Conservation (phyloP, 2,113 vertebrate genomes). For the Gallinago jamesoni region DNA sequence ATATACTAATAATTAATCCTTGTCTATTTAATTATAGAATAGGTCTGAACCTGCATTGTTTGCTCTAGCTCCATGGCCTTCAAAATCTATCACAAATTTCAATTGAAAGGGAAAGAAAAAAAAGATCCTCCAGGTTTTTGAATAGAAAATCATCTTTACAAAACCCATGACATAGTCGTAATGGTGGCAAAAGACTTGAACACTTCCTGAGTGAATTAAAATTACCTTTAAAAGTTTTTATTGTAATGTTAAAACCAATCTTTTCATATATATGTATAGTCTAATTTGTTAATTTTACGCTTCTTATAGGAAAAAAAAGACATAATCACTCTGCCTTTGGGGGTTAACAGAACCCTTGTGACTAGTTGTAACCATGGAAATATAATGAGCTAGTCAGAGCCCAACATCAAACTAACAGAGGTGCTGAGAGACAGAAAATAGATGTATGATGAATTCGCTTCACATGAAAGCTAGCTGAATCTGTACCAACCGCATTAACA, state of each 20-base stretch:
- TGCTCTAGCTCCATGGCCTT: not conserved
- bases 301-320: not conserved
- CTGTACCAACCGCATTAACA: conserved; percentile 46
- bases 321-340: not conserved
- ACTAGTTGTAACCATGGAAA: conserved; percentile 61
- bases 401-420: conserved; percentile 39
- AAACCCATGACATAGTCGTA: not conserved
- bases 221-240: not conserved
- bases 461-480: conserved; percentile 54
- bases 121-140: not conserved
- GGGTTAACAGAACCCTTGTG: conserved; percentile 29
- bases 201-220: not conserved
- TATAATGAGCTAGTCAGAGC: conserved; percentile 40
- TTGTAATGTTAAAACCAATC: not conserved
- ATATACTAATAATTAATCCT: not conserved
- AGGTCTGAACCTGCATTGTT: not conserved
- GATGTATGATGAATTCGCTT: conserved; percentile 49
- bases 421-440: conserved; percentile 61
- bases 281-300: not conserved
- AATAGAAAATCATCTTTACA: not conserved
- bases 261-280: not conserved
- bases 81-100: not conserved
- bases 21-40: not conserved
- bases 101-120: not conserved
- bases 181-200: not conserved